Conservation (phyloP, 92 coral and sea anemone genomes). For the Plumapathes pennacea region DNA sequence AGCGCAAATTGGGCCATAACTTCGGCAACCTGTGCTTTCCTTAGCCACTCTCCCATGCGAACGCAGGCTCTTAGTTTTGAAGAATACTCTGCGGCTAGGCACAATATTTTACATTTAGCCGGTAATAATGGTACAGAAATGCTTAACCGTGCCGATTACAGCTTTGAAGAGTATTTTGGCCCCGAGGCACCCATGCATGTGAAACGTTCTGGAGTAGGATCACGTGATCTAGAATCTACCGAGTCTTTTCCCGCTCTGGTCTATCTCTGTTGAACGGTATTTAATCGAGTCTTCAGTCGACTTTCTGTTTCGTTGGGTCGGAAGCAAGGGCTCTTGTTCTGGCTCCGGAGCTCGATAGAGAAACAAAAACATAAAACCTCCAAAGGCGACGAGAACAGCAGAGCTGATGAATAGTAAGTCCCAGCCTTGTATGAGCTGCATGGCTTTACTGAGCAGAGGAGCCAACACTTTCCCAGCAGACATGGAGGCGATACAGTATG, state of each 20-base stretch:
- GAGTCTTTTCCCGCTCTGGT: too few relatives aligned
- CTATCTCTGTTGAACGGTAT: background rate
- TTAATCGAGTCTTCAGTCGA: background rate
- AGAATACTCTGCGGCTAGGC: too few relatives aligned
- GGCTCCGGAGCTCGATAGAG: conserved; percentile 51
- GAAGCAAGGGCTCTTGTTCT: conserved; percentile 51
- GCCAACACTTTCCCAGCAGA: conserved; percentile 67
- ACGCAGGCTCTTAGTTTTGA: too few relatives aligned
- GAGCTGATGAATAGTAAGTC: conserved; percentile 54
- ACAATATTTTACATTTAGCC: too few relatives aligned
- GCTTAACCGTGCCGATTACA: too few relatives aligned
- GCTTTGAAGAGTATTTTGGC: too few relatives aligned
- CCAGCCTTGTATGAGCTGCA: conserved; percentile 62
- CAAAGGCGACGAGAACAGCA: conserved; percentile 24
- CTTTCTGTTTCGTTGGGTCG: background rate
- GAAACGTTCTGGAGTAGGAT: too few relatives aligned
- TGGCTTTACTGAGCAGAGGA: conserved; percentile 54
- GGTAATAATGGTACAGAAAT: too few relatives aligned
- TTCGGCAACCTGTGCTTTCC: background rate
- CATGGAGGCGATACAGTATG: conserved; percentile 68
- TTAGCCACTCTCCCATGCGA: too few relatives aligned
- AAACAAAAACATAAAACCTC: conserved; percentile 30
- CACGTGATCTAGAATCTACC: too few relatives aligned
- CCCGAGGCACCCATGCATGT: too few relatives aligned
- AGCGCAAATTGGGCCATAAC: background rate